Base-by-base conservation (phyloP, 2,888 invertebrate species). In the Ariolimax columbianus region DNA sequence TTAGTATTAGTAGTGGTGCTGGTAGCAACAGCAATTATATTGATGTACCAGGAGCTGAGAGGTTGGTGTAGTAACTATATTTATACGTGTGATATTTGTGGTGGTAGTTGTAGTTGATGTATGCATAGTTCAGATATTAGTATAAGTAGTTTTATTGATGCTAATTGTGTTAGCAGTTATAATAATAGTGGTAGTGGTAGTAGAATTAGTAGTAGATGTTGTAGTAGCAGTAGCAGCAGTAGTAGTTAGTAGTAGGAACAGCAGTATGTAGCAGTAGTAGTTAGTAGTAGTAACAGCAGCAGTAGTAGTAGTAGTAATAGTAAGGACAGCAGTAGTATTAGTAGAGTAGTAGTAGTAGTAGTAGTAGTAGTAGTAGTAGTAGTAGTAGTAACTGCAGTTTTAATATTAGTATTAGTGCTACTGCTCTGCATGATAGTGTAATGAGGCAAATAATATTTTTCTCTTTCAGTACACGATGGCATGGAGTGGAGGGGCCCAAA, bases 401-500 rank as follows among this genome's bases (percentile, higher is more conserved):
- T 55, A 38, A n/a, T 38, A n/a, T 70, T 36, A 26, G 30, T 7
- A 72, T 9, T 17, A 40, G 33, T 40, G 9, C 7, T 33, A 3
- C 40, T 40, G 7, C 38, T 23, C 0, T n/a, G n/a, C 14, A 23
- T 7, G 23, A 47, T 2, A 26, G n/a, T 40, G 11, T 73, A 26
- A 73, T 26, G 11, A 4, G 7, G 19, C 26, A 43, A 23, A 72
- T 14, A 23, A 73, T 1, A n/a, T 6, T 73, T 73, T 30, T 47
- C 43, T 14, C 43, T 73, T 63, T 36, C 81, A 88, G 88, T 88
- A 30, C 87, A 89, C 77, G 89, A 89, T 63, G 89, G 89, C 2
- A 79, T 87, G 43, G 93, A 93, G 81, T 93, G 93, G 93, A 91
- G 91, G 0, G 81, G 87, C n/a, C 89, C 90, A 38, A 90, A 91